phyloP scores from a whole-genome alignment of 2,113 vertebrate genomes.

The human (Homo sapiens) region GRCh38 chr5:112210501-112211000 shows the following conservation, averaged over 20 bases:
- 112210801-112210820: background rate
- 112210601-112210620: conserved; percentile 66
- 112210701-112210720: background rate
- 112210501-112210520: background rate
- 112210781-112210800: background rate
- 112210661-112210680: no score
- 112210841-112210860: background rate
- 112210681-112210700: background rate
- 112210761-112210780: background rate
- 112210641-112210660: background rate
- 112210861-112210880: background rate
- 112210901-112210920: background rate
- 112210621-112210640: background rate
- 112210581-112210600: background rate
- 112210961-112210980: background rate
- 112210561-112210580: background rate
- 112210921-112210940: background rate
- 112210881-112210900: background rate
- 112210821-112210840: background rate
- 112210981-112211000: background rate
- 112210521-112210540: background rate
- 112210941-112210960: background rate
- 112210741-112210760: background rate
- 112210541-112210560: background rate
- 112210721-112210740: background rate